These are phyloP conservation scores for Chydorus sphaericus DNA, from an alignment of 2,888 invertebrate genomes.

Conservation along the genomic window DNA sequence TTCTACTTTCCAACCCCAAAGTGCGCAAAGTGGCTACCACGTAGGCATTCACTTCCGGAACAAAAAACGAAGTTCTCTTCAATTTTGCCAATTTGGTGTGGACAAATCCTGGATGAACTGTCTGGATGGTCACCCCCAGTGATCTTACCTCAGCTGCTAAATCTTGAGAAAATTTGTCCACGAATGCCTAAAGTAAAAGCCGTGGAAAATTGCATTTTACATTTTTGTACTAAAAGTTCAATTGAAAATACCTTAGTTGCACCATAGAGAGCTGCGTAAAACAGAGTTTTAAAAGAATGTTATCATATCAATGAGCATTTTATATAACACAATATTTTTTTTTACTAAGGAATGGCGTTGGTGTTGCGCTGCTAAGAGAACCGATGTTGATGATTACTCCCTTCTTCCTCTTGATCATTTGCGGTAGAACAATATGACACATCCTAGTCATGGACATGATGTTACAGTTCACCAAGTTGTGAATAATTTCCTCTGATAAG, in stretches of 20 bases:
- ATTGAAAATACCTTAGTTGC: too few relatives aligned
- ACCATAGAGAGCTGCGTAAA: neutral
- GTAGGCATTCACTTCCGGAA: neutral
- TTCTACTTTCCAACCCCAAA: neutral
- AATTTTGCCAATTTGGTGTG: neutral
- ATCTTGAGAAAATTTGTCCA: slow-evolving; percentile 63
- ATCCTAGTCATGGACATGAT: neutral
- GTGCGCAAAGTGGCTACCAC: neutral
- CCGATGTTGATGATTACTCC: neutral
- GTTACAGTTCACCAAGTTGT: neutral
- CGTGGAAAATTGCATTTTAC: too few relatives aligned
- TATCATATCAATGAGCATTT: too few relatives aligned
- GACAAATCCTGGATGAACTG: neutral
- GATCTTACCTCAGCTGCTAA: slow-evolving; percentile 52
- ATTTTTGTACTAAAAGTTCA: too few relatives aligned
- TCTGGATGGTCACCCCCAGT: slow-evolving; percentile 47
- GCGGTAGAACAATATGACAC: neutral
- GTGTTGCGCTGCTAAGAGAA: neutral
- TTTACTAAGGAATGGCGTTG: too few relatives aligned
- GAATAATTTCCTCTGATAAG: neutral
- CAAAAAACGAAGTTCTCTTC: neutral
- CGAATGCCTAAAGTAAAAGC: too few relatives aligned
- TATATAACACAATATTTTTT: too few relatives aligned
- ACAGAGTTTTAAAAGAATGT: too few relatives aligned
- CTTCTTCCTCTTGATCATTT: neutral